A percentile compares a stretch with the other conserved stretches of the same genome.
phyloP scores from a whole-genome alignment of 2,888 invertebrate genomes.

The Nephrocerus scutellatus region DNA sequence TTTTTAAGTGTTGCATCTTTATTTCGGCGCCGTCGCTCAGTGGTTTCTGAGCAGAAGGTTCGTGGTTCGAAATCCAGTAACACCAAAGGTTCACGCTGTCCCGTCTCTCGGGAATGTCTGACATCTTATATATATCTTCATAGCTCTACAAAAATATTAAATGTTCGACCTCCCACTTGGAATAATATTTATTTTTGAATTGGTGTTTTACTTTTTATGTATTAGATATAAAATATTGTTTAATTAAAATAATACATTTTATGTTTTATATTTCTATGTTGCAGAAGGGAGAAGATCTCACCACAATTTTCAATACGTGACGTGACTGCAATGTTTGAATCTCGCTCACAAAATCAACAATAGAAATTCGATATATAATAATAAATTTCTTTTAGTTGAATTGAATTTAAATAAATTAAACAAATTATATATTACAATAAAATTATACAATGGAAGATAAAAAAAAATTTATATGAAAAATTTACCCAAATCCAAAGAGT shows the following conservation, averaged over 20 bases:
- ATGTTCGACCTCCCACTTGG: no score
- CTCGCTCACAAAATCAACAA: conserved; percentile 54
- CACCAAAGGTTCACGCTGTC: no score
- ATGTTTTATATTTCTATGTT: conserved; percentile 29
- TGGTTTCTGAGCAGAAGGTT: no score
- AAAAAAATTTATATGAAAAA: conserved; percentile 5
- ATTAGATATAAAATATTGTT: no score
- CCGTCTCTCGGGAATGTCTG: no score
- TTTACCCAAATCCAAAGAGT: conserved; percentile 3
- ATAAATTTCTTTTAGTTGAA: no score
- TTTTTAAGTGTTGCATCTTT: no score
- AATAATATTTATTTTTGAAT: neutral
- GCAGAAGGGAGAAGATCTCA: conserved; percentile 62
- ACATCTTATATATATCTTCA: no score
- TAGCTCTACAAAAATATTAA: no score
- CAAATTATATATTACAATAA: conserved; percentile 14
- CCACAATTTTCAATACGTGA: conserved; percentile 71
- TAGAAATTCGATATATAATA: conserved; percentile 13
- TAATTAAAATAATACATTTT: no score
- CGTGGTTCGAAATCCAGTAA: no score
- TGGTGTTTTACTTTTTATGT: neutral
- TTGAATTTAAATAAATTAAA: conserved; percentile 20
- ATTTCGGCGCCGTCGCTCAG: no score
- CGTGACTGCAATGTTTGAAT: conserved; percentile 77
- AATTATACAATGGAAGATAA: conserved; percentile 3